Evolutionary conservation across 2,797 vertebrate genomes (phyloP).

Genomic region (Enteromius viviparus): DNA sequence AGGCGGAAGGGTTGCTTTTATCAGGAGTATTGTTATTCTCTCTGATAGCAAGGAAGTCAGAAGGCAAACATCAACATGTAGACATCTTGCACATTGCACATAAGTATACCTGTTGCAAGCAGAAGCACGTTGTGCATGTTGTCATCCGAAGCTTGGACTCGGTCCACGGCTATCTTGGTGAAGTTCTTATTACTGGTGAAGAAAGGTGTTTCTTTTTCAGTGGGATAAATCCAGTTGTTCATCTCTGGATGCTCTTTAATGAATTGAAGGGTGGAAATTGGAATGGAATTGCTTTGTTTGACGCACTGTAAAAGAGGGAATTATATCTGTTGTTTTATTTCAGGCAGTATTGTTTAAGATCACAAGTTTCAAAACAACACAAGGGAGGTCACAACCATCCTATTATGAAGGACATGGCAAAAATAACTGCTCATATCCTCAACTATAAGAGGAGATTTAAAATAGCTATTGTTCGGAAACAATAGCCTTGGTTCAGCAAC

Average conservation of each 20-base stretch:
- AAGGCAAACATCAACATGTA: not conserved
- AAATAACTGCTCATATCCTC: not conserved
- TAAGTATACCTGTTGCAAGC: conserved; percentile 75
- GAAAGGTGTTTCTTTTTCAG: conserved; percentile 68
- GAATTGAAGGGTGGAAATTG: conserved; percentile 63
- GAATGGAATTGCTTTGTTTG: conserved; percentile 68
- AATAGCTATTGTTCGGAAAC: not conserved
- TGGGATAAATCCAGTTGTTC: conserved; percentile 73
- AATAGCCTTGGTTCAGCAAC: not conserved
- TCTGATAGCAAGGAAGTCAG: not conserved
- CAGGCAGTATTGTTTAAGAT: not conserved
- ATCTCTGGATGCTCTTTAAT: conserved; percentile 78
- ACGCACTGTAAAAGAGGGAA: conserved; percentile 70
- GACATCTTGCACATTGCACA: not conserved
- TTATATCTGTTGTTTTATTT: not conserved
- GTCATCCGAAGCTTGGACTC: conserved; percentile 66
- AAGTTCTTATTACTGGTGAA: conserved; percentile 76
- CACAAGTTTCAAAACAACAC: not conserved
- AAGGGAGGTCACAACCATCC: not conserved
- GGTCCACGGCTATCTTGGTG: conserved; percentile 77
- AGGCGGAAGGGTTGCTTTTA: not conserved
- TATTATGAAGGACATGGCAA: not conserved
- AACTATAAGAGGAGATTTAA: not conserved
- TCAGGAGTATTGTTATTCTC: not conserved
- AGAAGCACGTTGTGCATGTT: conserved; percentile 70